Evolutionary conservation across 1,140 invertebrate species (phyloP).

Genomic region (Onthophagus taurus): DNA sequence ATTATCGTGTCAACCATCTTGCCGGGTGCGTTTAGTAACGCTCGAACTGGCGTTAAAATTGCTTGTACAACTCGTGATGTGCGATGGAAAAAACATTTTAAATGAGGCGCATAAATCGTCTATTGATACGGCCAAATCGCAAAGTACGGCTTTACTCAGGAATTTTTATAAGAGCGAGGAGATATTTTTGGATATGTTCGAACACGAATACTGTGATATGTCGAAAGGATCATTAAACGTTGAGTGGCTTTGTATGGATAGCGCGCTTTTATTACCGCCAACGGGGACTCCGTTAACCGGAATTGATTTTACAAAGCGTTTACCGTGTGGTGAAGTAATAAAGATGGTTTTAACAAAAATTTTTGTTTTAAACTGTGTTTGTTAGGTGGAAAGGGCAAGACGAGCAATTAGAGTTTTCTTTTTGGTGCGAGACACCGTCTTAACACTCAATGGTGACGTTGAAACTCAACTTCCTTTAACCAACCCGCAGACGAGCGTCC

Average conservation of each 20-base stretch:
- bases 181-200: slow-evolving; percentile 98
- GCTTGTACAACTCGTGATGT: slow-evolving; percentile 47
- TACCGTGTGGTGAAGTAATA: slow-evolving; percentile 90
- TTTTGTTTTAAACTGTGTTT: slow-evolving; percentile 8
- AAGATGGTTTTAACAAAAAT: slow-evolving; percentile 11
- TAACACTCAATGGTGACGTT: slow-evolving; percentile 68
- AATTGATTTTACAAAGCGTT: slow-evolving; percentile 86
- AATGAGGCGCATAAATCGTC: slow-evolving; percentile 55
- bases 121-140: slow-evolving; percentile 72
- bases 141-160: slow-evolving; percentile 74
- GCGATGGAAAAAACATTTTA: slow-evolving; percentile 43
- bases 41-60: slow-evolving; percentile 80
- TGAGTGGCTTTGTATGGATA: slow-evolving; percentile 91
- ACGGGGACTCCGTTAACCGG: slow-evolving; percentile 95
- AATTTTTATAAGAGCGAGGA: slow-evolving; percentile 98
- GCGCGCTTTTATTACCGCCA: slow-evolving; percentile 89
- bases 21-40: slow-evolving; percentile 83
- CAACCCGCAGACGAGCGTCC: slow-evolving; percentile 78
- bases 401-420: slow-evolving; percentile 93
- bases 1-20: slow-evolving; percentile 71
- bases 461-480: slow-evolving; percentile 89
- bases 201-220: slow-evolving; percentile 94
- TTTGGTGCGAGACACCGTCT: slow-evolving; percentile 73
- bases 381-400: slow-evolving; percentile 82
- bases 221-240: slow-evolving; percentile 79